Evolutionary conservation across 2,797 vertebrate genomes (phyloP).

Genomic region (Podarcis lilfordi): DNA sequence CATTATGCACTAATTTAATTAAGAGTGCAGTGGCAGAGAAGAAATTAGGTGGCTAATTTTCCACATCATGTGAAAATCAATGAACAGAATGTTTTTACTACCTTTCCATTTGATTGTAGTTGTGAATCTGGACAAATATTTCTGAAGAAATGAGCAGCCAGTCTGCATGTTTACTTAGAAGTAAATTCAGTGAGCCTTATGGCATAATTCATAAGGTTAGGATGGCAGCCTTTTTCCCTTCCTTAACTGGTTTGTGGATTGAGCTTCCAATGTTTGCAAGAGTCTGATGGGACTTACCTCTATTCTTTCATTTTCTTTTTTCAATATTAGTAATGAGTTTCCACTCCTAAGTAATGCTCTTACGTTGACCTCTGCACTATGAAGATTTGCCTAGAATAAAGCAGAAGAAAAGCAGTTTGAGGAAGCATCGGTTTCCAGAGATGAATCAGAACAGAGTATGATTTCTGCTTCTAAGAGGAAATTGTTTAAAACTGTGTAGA

Average conservation of each 20-base stretch:
- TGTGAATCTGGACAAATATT: background rate
- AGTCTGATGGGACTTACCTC: constrained; percentile 77
- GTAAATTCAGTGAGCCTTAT: background rate
- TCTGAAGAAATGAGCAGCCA: background rate
- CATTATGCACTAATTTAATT: background rate
- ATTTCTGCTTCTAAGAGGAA: background rate
- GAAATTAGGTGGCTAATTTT: constrained; percentile 5
- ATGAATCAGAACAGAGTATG: background rate
- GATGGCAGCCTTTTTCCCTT: background rate
- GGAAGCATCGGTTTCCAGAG: background rate
- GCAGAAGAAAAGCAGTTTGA: background rate
- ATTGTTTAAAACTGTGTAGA: too few species aligned
- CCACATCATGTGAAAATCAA: background rate
- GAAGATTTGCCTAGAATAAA: constrained; percentile 84
- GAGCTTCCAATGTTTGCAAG: background rate
- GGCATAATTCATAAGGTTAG: background rate
- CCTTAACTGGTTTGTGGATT: background rate
- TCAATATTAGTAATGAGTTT: constrained; percentile 82
- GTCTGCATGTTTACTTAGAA: background rate
- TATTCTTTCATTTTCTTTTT: constrained; percentile 74
- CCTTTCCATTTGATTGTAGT: background rate
- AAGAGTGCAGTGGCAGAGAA: constrained; percentile 26
- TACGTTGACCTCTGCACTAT: constrained; percentile 82
- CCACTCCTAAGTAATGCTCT: constrained; percentile 82
- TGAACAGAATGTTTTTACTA: constrained; percentile 11